phyloP scores from a whole-genome alignment of 2,888 invertebrate genomes.

The Cantharis lateralis region DNA sequence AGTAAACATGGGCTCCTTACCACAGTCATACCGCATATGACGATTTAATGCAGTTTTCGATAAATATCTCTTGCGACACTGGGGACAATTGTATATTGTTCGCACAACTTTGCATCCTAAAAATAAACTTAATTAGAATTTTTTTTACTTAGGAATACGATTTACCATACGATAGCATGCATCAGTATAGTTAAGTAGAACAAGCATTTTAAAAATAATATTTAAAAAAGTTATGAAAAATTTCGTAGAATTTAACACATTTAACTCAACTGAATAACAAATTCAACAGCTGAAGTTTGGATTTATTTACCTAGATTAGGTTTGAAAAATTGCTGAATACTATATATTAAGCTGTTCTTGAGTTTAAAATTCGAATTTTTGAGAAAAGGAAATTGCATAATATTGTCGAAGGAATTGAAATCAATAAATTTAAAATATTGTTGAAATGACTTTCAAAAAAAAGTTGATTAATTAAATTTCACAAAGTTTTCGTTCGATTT shows the following conservation, averaged over 20 bases:
- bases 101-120: neutral
- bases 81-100: conserved; percentile 2
- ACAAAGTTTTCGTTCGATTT: too few species aligned
- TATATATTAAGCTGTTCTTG: too few species aligned
- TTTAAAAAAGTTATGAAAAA: neutral
- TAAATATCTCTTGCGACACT: conserved; percentile 13
- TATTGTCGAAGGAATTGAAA: too few species aligned
- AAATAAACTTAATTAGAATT: neutral
- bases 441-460: too few species aligned
- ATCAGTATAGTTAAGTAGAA: neutral
- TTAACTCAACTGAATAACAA: too few species aligned
- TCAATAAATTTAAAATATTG: too few species aligned
- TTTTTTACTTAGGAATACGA: neutral
- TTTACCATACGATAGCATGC: neutral
- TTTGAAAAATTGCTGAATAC: neutral
- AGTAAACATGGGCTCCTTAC: conserved; percentile 41
- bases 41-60: conserved; percentile 39
- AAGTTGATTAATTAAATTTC: too few species aligned
- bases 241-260: neutral
- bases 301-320: neutral
- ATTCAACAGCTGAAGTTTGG: neutral
- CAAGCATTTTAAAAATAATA: neutral
- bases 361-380: too few species aligned
- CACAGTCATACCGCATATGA: conserved; percentile 53
- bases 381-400: too few species aligned